Base-by-base conservation (phyloP, 1,140 invertebrate genomes). In the Rhynchophorus ferrugineus region DNA sequence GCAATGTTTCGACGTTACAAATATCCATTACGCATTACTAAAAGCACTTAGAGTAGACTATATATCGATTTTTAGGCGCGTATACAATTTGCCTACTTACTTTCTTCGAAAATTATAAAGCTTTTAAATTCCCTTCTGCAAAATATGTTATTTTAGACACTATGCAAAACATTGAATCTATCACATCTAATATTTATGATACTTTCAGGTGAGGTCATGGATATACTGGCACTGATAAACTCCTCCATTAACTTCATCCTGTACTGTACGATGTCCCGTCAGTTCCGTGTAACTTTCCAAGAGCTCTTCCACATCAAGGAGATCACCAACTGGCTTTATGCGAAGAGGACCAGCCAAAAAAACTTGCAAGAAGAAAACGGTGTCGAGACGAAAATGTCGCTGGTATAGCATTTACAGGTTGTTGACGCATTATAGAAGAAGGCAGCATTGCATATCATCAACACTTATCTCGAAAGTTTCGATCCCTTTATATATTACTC, bases 181-280 rank as follows among this genome's bases (percentile, higher is more conserved):
- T n/a, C n/a, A n/a, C n/a, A n/a, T n/a, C n/a, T n/a, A n/a, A n/a
- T n/a, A n/a, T n/a, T n/a, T n/a, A n/a, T n/a, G n/a, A n/a, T n/a
- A n/a, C n/a, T n/a, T n/a, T n/a, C 72, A 87, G 84, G 83, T 62
- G 83, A 87, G 63, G 72, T 97, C 41, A 92, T 96, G 85, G 95
- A 99, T 71, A 82, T 95, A 39, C 74, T 98, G 66, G 94, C 95
- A 8, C 78, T 99, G 44, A 83, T 97, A 62, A 98, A 98, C 71
- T 95, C 91, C 38, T 90, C 91, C 17, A 89, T 98, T 65, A 98
- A 98, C 73, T 98, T 99, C 73, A 88, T 98, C 56, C 80, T 99
- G 16, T 99, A 98, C 74, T 98, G 95, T 73, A 84, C 89, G 50
- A 99, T 98, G 95, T 94, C 89, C 60, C 80, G 89, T 35, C 94